Percentiles rank a stretch among this genome's conserved stretches.
Evolutionary conservation across 2,113 vertebrate species (phyloP).

Genomic region (Leptobrachium ailaonicum): DNA sequence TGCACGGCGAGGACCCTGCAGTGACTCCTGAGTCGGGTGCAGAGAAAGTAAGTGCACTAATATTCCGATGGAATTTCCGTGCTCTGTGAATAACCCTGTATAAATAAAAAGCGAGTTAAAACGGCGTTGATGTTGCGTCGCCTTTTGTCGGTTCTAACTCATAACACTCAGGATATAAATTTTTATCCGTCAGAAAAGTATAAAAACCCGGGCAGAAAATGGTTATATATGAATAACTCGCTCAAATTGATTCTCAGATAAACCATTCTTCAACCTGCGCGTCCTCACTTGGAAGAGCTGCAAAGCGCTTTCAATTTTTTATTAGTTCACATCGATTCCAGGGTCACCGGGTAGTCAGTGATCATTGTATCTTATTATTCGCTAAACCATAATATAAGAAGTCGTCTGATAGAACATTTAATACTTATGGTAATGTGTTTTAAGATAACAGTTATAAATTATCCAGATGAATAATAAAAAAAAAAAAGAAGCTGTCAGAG

Average conservation of each 20-base stretch:
- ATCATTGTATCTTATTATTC: constrained; percentile 31
- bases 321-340: constrained; percentile 44
- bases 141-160: not conserved
- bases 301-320: constrained; percentile 44
- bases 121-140: no score
- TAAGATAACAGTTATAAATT: constrained; percentile 49
- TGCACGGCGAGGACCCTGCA: no score
- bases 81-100: no score
- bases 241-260: constrained; percentile 42
- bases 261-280: constrained; percentile 37
- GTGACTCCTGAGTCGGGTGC: no score
- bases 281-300: constrained; percentile 42
- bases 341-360: constrained; percentile 36
- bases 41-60: no score
- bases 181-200: constrained; percentile 16
- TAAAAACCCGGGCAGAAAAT: constrained; percentile 22
- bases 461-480: constrained; percentile 4
- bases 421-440: constrained; percentile 46
- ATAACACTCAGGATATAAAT: not conserved
- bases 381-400: constrained; percentile 39
- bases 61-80: no score
- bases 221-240: constrained; percentile 41
- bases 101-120: no score
- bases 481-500: constrained; percentile 24
- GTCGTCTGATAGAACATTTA: constrained; percentile 47